These are phyloP conservation scores for Gisinianus flammeolus DNA, from an alignment of 2,888 invertebrate species.

Conservation along the genomic window DNA sequence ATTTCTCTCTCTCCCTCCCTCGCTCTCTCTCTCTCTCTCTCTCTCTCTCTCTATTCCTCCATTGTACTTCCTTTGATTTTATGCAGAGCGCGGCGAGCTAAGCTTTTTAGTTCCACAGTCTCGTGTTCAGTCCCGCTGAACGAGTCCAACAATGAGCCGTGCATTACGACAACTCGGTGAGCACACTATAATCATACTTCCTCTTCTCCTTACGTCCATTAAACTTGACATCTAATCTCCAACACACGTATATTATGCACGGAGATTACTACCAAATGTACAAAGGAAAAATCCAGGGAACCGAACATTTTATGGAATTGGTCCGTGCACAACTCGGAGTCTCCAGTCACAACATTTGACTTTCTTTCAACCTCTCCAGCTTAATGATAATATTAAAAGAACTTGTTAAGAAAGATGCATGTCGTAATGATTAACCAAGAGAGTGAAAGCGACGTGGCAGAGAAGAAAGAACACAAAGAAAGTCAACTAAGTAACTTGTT, in stretches of 20 bases:
- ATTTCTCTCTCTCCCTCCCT: not conserved
- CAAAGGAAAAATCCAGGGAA: not conserved
- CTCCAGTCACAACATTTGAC: not conserved
- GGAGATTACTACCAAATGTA: not conserved
- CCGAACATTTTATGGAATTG: not conserved
- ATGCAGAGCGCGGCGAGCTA: constrained; percentile 9
- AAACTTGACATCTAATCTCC: constrained; percentile 17
- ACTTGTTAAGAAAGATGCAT: constrained; percentile 3
- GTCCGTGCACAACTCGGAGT: not conserved
- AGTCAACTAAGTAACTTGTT: constrained; percentile 7
- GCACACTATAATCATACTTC: constrained; percentile 13
- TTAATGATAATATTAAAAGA: constrained; percentile 14
- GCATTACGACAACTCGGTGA: not conserved
- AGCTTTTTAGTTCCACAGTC: constrained; percentile 1
- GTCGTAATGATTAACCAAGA: constrained; percentile 1
- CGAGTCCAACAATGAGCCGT: constrained; percentile 6
- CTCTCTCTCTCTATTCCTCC: not conserved
- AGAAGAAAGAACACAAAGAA: not conserved
- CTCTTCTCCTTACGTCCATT: constrained; percentile 1
- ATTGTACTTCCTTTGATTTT: constrained; percentile 7
- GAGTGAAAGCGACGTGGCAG: not conserved
- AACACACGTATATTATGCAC: constrained; percentile 4
- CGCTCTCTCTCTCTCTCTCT: not conserved
- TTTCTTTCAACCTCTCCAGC: constrained; percentile 10
- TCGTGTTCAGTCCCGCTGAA: not conserved